phyloP scores from a whole-genome alignment of 2,888 invertebrate species.

The Agriotes lineatus region DNA sequence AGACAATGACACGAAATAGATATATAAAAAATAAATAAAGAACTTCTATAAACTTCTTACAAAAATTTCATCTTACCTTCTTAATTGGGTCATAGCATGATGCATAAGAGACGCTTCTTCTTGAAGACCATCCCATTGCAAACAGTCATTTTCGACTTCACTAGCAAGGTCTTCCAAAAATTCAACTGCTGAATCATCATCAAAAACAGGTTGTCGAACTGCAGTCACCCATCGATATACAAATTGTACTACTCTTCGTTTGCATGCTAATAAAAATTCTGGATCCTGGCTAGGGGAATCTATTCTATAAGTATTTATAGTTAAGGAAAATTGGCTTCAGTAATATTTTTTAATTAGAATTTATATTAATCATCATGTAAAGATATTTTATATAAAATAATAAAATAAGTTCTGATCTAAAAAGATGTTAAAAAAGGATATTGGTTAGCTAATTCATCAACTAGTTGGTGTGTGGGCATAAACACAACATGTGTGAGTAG shows the following conservation, averaged over 20 bases:
- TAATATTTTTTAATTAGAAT: too few species aligned
- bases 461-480: constrained; percentile 81
- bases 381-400: too few species aligned
- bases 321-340: constrained; percentile 69
- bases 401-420: too few species aligned
- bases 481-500: constrained; percentile 86
- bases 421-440: constrained; percentile 73
- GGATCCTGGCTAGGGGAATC: constrained; percentile 72
- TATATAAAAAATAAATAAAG: too few species aligned
- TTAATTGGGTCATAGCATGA: constrained; percentile 74
- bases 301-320: constrained; percentile 69
- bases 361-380: too few species aligned
- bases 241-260: constrained; percentile 82
- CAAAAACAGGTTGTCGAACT: constrained; percentile 80
- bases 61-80: constrained; percentile 60
- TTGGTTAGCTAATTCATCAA: constrained; percentile 80
- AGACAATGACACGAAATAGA: too few species aligned
- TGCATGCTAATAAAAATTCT: constrained; percentile 77
- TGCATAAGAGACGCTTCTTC: constrained; percentile 79
- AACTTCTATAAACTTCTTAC: too few species aligned
- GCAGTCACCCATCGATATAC: constrained; percentile 82
- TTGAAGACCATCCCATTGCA: constrained; percentile 70
- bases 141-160: constrained; percentile 76
- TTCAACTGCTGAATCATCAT: constrained; percentile 77
- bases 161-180: constrained; percentile 82